phyloP scores from a whole-genome alignment of 2,888 invertebrate genomes.

The Parnassius orleans region DNA sequence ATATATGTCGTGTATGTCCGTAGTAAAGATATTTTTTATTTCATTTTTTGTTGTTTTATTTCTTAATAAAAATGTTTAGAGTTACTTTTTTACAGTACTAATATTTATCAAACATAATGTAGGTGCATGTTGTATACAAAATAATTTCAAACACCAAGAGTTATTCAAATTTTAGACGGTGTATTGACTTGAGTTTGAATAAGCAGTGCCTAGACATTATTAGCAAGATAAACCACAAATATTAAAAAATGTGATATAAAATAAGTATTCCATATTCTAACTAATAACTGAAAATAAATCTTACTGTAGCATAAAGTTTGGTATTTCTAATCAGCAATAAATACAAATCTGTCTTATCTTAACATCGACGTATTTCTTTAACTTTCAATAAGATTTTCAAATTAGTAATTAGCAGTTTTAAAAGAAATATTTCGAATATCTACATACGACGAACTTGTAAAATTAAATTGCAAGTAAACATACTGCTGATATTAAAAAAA shows the following conservation, averaged over 20 bases:
- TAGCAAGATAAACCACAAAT: conserved; percentile 12
- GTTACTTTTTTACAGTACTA: too few relatives aligned
- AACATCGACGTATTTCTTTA: too few relatives aligned
- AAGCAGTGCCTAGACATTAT: conserved; percentile 14
- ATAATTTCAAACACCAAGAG: too few relatives aligned
- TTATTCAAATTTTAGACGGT: too few relatives aligned
- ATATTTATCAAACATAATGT: too few relatives aligned
- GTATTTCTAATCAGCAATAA: conserved; percentile 14
- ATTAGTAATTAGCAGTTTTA: too few relatives aligned
- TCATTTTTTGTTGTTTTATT: conserved; percentile 49
- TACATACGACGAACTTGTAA: too few relatives aligned
- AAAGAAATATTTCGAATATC: too few relatives aligned
- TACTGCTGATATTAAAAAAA: too few relatives aligned
- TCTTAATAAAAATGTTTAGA: conserved; percentile 21
- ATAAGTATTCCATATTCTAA: conserved; percentile 22
- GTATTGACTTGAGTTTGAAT: conserved; percentile 7
- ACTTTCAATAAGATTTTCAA: too few relatives aligned
- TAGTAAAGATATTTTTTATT: conserved; percentile 61
- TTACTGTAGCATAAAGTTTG: conserved; percentile 15
- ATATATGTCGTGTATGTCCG: conserved; percentile 38
- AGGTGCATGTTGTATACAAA: too few relatives aligned
- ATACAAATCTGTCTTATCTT: neutral
- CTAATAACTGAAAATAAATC: conserved; percentile 2
- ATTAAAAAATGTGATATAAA: conserved; percentile 27
- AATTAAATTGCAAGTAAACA: too few relatives aligned